Evolutionary conservation across 2,888 invertebrate genomes (phyloP).

Genomic region (Caenorhabditis plicata): DNA sequence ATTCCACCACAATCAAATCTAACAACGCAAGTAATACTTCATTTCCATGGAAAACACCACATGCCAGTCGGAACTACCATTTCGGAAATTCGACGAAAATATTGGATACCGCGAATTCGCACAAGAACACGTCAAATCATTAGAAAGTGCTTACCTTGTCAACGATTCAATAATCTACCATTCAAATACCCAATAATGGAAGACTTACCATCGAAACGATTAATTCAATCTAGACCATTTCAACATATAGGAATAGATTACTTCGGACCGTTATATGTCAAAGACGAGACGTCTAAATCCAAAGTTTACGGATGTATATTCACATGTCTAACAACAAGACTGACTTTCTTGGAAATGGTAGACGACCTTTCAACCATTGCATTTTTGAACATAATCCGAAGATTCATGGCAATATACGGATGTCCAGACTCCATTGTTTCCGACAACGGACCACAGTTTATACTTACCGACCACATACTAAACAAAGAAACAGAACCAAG

Average conservation of each 20-base stretch:
- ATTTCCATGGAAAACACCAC: conserved; percentile 3
- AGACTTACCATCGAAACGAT: conserved; percentile 11
- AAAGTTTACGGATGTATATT: conserved; percentile 14
- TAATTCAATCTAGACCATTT: conserved; percentile 19
- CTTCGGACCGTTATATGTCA: conserved; percentile 28
- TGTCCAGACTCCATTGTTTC: conserved; percentile 35
- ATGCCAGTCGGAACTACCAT: background rate
- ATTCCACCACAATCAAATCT: background rate
- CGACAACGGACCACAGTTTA: conserved; percentile 64
- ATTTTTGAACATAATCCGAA: conserved; percentile 18
- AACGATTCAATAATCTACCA: conserved; percentile 7
- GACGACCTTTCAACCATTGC: background rate
- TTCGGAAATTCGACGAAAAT: conserved; percentile 5
- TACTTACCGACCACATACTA: conserved; percentile 56
- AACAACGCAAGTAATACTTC: background rate
- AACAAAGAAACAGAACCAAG: too few relatives aligned
- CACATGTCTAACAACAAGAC: conserved; percentile 28
- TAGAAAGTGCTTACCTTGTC: conserved; percentile 4
- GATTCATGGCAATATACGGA: conserved; percentile 23
- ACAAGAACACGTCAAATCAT: background rate
- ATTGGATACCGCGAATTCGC: conserved; percentile 10
- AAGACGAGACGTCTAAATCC: background rate
- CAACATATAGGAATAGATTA: conserved; percentile 34
- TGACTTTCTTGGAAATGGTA: conserved; percentile 31
- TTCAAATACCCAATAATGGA: conserved; percentile 13